phyloP scores from a whole-genome alignment of 2,888 invertebrate genomes.

The Seira musarum region DNA sequence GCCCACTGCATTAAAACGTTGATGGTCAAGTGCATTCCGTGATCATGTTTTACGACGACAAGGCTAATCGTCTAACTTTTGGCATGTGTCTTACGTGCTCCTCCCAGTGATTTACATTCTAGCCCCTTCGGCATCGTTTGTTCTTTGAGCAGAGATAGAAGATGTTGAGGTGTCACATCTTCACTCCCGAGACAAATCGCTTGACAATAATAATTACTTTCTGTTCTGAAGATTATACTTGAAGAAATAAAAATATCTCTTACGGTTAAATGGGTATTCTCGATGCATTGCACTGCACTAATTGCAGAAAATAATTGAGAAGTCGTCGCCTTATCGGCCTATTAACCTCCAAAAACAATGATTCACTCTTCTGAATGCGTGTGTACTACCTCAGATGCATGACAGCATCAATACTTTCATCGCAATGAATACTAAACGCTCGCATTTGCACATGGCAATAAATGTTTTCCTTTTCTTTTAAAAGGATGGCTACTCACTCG shows the following conservation, averaged over 20 bases:
- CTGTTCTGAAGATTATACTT: background rate
- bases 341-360: slow-evolving; percentile 66
- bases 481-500: slow-evolving; percentile 2
- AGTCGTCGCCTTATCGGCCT: slow-evolving; percentile 62
- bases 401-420: slow-evolving; percentile 1
- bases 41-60: too few species aligned
- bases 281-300: background rate
- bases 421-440: background rate
- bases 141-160: background rate
- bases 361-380: background rate
- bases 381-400: too few species aligned
- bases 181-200: slow-evolving; percentile 33
- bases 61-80: background rate
- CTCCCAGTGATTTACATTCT: slow-evolving; percentile 9
- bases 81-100: slow-evolving; percentile 1
- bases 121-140: background rate
- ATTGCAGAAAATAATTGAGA: slow-evolving; percentile 4
- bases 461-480: background rate
- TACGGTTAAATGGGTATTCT: background rate
- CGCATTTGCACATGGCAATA: slow-evolving; percentile 19
- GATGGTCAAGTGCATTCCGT: too few species aligned
- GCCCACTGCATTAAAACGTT: too few species aligned
- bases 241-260: background rate
- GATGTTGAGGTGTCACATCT: slow-evolving; percentile 7
- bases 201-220: slow-evolving; percentile 42